Percentiles rank a stretch among this genome's conserved stretches.
phyloP scores from a whole-genome alignment of 2,797 vertebrate species.

The Lerista edwardsae region DNA sequence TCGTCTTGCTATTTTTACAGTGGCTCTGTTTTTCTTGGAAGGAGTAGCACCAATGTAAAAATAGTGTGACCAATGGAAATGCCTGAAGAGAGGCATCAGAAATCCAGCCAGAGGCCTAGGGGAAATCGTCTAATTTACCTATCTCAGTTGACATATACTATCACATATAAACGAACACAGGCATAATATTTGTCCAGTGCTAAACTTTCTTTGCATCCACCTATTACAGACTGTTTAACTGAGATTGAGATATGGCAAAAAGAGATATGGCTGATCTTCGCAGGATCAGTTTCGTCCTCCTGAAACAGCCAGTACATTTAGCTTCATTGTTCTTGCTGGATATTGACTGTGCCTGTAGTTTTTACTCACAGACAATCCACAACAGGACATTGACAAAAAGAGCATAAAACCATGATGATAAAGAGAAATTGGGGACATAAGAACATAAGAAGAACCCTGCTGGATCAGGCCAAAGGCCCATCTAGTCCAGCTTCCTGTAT shows the following conservation, averaged over 20 bases:
- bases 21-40: constrained; percentile 27
- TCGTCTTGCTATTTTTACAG: neutral
- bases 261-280: neutral
- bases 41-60: neutral
- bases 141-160: constrained; percentile 21
- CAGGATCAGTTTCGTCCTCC: neutral
- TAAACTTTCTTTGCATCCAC: neutral
- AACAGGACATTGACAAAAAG: neutral
- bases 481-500: no score
- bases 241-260: neutral
- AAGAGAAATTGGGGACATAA: no score
- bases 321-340: neutral
- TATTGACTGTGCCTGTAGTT: neutral
- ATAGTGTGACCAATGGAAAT: neutral
- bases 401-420: no score
- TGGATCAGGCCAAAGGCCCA: no score
- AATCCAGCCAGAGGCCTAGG: neutral
- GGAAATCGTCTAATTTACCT: constrained; percentile 4
- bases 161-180: constrained; percentile 22
- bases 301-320: rapidly evolving
- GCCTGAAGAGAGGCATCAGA: constrained; percentile 12
- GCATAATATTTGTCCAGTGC: constrained; percentile 24
- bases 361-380: neutral
- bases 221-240: neutral
- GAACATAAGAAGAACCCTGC: no score